Conservation (phyloP, 2,888 invertebrate species). For the Lasioglossum leucozonium region DNA sequence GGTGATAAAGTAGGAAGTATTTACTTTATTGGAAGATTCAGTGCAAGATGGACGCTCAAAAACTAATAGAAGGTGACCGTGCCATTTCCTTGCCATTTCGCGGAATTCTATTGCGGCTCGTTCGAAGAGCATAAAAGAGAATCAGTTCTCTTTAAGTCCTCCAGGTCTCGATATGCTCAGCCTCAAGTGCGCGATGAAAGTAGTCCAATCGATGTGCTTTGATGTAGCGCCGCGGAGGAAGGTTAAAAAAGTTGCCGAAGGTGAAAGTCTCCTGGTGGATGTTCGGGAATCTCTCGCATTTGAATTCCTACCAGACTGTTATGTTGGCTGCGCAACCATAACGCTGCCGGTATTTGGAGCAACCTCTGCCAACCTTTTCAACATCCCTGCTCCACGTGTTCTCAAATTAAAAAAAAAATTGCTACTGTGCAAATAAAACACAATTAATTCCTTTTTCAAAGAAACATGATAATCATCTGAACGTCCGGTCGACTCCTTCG, state of each 20-base stretch:
- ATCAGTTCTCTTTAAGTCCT: background rate
- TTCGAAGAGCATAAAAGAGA: background rate
- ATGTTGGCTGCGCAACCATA: background rate
- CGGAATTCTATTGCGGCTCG: background rate
- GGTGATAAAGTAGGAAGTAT: background rate
- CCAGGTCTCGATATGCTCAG: background rate
- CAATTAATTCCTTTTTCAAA: too few relatives aligned
- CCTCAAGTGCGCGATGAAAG: background rate
- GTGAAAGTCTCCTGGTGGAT: slow-evolving; percentile 27
- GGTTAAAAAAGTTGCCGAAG: slow-evolving; percentile 22
- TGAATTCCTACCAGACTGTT: slow-evolving; percentile 18
- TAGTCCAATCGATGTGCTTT: slow-evolving; percentile 27
- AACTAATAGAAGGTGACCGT: background rate
- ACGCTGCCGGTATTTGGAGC: background rate
- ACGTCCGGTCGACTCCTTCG: too few relatives aligned
- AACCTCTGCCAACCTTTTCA: background rate
- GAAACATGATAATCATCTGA: too few relatives aligned
- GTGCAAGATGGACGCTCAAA: background rate
- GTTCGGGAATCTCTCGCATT: slow-evolving; percentile 20
- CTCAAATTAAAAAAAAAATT: too few relatives aligned
- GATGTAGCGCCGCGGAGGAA: background rate
- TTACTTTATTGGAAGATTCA: background rate
- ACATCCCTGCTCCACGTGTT: background rate
- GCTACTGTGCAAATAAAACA: too few relatives aligned
- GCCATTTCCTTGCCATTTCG: background rate